A percentile compares a stretch with the other conserved stretches of the same genome.
Conservation (phyloP, 2,888 invertebrate species). For the Campoplex nolae region DNA sequence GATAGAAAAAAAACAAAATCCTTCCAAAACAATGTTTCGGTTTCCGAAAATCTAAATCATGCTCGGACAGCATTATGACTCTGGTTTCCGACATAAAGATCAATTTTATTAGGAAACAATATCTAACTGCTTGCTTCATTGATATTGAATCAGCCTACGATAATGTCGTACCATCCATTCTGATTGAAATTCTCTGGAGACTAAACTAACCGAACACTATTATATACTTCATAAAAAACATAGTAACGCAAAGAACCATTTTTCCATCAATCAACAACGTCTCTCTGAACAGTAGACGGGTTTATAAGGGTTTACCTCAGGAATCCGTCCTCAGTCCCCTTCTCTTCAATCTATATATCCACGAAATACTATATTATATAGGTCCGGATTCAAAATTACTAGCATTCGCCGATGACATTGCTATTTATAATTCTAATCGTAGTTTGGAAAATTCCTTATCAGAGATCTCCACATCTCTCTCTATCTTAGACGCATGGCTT, state of each 20-base stretch:
- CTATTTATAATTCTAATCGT: neutral
- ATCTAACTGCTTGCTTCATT: slow-evolving; percentile 15
- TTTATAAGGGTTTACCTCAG: neutral
- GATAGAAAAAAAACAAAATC: too few species aligned
- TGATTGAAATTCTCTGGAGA: neutral
- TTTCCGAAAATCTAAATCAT: too few species aligned
- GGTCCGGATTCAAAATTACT: neutral
- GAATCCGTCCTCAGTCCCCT: neutral
- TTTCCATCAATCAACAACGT: neutral
- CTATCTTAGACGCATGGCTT: neutral
- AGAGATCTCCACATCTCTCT: neutral
- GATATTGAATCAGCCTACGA: slow-evolving; percentile 36
- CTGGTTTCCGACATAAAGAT: slow-evolving; percentile 14
- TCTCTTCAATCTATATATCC: neutral
- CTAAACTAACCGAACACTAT: neutral
- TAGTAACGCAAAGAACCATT: neutral
- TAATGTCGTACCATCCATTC: neutral
- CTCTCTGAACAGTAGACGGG: neutral
- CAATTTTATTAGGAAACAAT: neutral
- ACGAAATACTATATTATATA: neutral
- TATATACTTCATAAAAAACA: neutral
- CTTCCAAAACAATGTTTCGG: too few species aligned
- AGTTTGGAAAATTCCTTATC: neutral
- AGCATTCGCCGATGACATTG: neutral
- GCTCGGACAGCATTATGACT: neutral